Evolutionary conservation across 2,888 invertebrate species (phyloP), one percentile per base, ranked within the genome.

Genomic region (Conops quadrifasciatus): DNA sequence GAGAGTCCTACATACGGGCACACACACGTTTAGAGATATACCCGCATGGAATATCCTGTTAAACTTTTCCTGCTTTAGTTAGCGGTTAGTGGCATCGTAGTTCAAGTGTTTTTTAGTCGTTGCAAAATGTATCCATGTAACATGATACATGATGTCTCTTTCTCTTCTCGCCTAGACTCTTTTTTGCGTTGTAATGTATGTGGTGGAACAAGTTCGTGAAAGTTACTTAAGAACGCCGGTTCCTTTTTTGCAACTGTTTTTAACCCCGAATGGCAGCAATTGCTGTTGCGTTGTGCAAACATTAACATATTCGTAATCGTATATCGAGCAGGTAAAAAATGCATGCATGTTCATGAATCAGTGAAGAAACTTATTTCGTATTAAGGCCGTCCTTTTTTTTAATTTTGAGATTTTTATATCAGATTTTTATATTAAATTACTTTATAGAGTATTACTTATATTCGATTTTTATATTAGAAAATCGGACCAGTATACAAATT

Each of bases 101-200:
- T 21, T 67, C 67, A 67, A 67, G 67, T 67, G 59, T 58, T 67
- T 66, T 51, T 67, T 47, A n/a, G 45, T 16, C 3, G 49, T 49
- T n/a, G 49, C 53, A 66, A 36, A 36, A 26, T 53, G 36, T 30
- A 36, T 53, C 36, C 51, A 26, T 58, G 67, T 67, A 67, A 67
- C 59, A 59, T 49, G 67, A 67, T 58, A 67, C 67, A 36, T 19
- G 28, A 53, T 36, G 30, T 28, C 21, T 56, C 45, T n/a, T 16
- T n/a, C 58, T n/a, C 66, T 30, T 24, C 28, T 24, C 15, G 53
- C 19, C 11, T 19, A 19, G n/a, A 11, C 21, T n/a, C 13, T 58
- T 26, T 28, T 28, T 26, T 13, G 16, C 13, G 58, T 58, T 58
- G 58, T 15, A 24, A 24, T 58, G 58, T 24, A 58, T 26, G 58